Evolutionary conservation across 37 sponge, comb jelly and placozoan genomes (phyloP), one percentile per base, ranked within the genome.

Genomic region (Geodia barretti): DNA sequence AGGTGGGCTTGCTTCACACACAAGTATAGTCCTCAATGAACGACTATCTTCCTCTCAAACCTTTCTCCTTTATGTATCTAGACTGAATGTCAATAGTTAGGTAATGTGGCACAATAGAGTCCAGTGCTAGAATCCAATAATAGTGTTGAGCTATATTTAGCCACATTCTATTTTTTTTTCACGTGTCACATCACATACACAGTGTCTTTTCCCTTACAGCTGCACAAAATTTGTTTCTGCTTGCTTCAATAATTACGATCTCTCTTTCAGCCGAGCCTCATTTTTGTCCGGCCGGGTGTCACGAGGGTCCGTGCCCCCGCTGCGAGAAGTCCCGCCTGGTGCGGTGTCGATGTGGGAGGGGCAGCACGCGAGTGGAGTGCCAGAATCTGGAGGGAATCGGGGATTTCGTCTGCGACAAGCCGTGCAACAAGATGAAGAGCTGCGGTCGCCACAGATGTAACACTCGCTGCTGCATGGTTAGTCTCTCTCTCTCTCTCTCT

Each of bases 361-460:
- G 86, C 26, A 43, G 76, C 32, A 70, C 72, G 63, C 67, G 41
- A 29, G 37, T 81, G 39, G 35, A 39, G 21, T 92, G 93, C 82
- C 64, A 58, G 47, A 72, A 89, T 23, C 19, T 73, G 31, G 39
- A 78, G 30, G 70, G 36, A 47, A 76, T 21, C 41, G 60, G 23
- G 31, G 82, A 64, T 31, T 80, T 90, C 31, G 28, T 32, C 23
- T 96, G 97, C 62, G 69, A 87, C 1, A 76, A 73, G n/a, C 39
- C 88, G 2, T 96, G 97, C 74, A 84, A 84, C 72, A 84, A 82
- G 78, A 96, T 90, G 83, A 81, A 87, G 60, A 74, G 58, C n/a
- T 96, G 97, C 79, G 91, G 93, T 1, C 75, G 91, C n/a, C 97
- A 96, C 72, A 84, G 93, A 24, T 96, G 97, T 60, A 90, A 82